Evolutionary conservation across 2,113 vertebrate genomes (phyloP).

Genomic region (Callionymus lyra): DNA sequence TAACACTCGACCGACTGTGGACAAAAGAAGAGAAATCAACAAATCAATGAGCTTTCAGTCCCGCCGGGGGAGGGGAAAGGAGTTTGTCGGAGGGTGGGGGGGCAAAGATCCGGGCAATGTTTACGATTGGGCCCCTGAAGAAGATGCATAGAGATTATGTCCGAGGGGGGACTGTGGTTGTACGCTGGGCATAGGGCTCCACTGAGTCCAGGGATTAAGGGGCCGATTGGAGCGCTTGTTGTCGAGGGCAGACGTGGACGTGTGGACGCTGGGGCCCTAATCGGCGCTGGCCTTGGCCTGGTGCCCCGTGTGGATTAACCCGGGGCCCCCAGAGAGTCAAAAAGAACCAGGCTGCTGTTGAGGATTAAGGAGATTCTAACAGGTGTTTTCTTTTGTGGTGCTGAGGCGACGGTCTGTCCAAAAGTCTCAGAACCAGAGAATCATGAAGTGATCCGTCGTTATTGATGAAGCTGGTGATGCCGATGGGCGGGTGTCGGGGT

Average conservation of each 20-base stretch:
- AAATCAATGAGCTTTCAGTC: conserved; percentile 57
- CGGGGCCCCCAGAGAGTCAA: conserved; percentile 18
- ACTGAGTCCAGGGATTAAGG: conserved; percentile 45
- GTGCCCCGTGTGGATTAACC: conserved; percentile 45
- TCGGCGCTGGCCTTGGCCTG: conserved; percentile 51
- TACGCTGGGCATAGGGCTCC: conserved; percentile 23
- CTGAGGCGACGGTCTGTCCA: conserved; percentile 24
- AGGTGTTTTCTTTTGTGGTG: conserved; percentile 60
- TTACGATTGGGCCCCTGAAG: conserved; percentile 20
- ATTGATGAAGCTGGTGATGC: conserved; percentile 9
- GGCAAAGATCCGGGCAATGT: conserved; percentile 15
- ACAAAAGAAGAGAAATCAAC: conserved; percentile 63
- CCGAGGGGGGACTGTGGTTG: conserved; percentile 19
- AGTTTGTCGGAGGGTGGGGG: conserved; percentile 7
- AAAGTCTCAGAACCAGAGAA: conserved; percentile 30
- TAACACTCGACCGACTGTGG: conserved; percentile 38
- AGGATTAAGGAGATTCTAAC: conserved; percentile 56
- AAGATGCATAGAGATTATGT: conserved; percentile 44
- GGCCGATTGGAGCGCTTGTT: conserved; percentile 39
- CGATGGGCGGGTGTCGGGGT: conserved; percentile 7
- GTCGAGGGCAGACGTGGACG: conserved; percentile 27
- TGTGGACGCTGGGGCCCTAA: conserved; percentile 36
- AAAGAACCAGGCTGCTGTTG: conserved; percentile 35
- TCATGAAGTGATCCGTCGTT: conserved; percentile 41
- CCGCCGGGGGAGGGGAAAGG: conserved; percentile 23